Base-by-base conservation (phyloP, 1,140 invertebrate genomes). In the Chionoecetes opilio region DNA sequence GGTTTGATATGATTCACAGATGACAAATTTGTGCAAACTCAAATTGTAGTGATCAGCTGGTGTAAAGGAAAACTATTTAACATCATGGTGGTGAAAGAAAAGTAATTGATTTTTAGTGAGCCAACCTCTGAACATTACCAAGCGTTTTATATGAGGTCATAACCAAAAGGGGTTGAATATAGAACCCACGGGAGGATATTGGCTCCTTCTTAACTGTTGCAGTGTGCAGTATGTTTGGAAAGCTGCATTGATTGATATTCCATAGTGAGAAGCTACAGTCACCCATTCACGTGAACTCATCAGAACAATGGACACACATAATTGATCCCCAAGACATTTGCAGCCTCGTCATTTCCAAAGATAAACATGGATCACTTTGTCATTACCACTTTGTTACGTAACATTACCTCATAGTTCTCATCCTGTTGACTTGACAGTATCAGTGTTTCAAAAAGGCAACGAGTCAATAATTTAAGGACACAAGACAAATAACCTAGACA, bases 401-500 rank as follows among this genome's bases (percentile, higher is more conserved):
- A 14, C 41, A 46, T 46, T 14, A 46, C 41, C 41, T 8, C 41
- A 46, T 8, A 21, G 63, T n/a, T 75, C 46, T 53, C 46, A n/a
- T 75, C n/a, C 6, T 63, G 26, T 26, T 75, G 63, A 75, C 63
- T 75, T n/a, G n/a, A 75, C 63, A 46, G 8, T 8, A 75, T n/a
- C 63, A 75, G 63, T 75, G n/a, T 75, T 75, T 75, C 5, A 75
- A n/a, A n/a, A 21, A 75, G n/a, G 63, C 63, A 75, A n/a, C 5
- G 63, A 75, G 21, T 53, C 46, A 75, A 75, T 75, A 75, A 75
- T 75, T 75, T 75, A 75, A 75, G 63, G 63, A 75, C 63, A 75
- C 63, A 75, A 75, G 63, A 75, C 63, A 75, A 75, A 75, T 75
- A 75, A 75, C 63, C 63, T 75, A 75, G n/a, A 75, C 63, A 75